Conservation (phyloP, 2,113 vertebrate genomes). For the Notiomystis cincta region DNA sequence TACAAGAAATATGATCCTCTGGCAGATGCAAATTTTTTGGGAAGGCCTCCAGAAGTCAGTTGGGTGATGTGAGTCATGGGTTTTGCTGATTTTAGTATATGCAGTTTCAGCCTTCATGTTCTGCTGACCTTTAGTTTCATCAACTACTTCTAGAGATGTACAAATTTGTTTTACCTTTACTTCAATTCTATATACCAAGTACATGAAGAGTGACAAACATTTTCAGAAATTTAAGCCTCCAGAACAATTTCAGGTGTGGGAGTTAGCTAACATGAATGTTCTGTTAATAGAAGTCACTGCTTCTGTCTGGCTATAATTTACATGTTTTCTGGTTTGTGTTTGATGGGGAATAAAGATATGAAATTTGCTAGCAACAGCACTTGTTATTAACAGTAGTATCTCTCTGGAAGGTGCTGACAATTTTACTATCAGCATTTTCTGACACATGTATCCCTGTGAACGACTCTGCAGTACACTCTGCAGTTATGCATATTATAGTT, state of each 20-base stretch:
- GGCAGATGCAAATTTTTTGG: not conserved
- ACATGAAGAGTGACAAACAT: not conserved
- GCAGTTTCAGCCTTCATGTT: not conserved
- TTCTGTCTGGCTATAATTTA: not conserved
- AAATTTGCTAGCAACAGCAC: not conserved
- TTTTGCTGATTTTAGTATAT: not conserved
- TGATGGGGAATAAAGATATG: not conserved
- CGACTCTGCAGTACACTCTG: not conserved
- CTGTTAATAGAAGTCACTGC: not conserved
- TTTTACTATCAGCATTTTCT: not conserved
- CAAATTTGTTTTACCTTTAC: not conserved
- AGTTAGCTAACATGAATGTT: not conserved
- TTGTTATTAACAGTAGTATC: not conserved
- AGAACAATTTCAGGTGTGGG: not conserved
- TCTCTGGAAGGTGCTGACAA: not conserved
- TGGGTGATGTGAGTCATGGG: not conserved
- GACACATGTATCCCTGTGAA: not conserved
- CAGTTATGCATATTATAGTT: not conserved
- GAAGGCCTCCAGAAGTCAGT: not conserved
- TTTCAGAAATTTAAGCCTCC: not conserved
- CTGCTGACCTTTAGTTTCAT: not conserved
- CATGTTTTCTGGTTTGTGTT: not conserved
- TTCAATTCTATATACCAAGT: not conserved
- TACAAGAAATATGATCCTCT: not conserved
- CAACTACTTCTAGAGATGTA: not conserved